phyloP scores from a whole-genome alignment of 2,888 invertebrate species.

The Automeris io region DNA sequence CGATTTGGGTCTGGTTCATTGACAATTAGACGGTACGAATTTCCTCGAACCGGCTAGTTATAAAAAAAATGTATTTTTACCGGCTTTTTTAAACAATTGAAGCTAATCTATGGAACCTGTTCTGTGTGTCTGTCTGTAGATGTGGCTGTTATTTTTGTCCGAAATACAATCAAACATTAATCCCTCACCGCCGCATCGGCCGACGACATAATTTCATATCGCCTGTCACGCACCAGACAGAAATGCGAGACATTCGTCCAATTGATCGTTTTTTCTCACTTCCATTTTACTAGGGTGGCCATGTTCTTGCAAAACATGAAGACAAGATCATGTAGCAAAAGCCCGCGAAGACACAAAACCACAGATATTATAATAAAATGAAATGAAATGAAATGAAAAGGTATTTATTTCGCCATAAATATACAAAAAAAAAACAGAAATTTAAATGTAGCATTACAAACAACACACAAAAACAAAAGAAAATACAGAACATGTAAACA shows the following conservation, averaged over 20 bases:
- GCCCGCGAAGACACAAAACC: too few species aligned
- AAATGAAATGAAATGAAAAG: too few species aligned
- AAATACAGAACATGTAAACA: too few species aligned
- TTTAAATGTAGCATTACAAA: too few species aligned
- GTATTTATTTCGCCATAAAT: too few species aligned
- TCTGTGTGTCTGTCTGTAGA: constrained; percentile 24
- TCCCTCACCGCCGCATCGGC: constrained; percentile 37
- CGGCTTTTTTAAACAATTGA: constrained; percentile 26
- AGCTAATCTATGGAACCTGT: constrained; percentile 38
- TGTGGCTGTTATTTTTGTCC: constrained; percentile 51
- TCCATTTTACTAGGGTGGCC: constrained; percentile 19
- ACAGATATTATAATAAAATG: too few species aligned
- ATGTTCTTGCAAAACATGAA: constrained; percentile 8
- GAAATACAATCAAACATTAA: constrained; percentile 55
- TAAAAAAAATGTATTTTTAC: constrained; percentile 7
- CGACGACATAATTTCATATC: constrained; percentile 49
- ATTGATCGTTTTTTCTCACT: constrained; percentile 41
- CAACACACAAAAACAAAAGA: too few species aligned
- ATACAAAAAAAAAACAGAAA: too few species aligned
- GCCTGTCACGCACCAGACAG: constrained; percentile 62
- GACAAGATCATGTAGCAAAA: constrained; percentile 21
- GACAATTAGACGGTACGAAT: too few species aligned
- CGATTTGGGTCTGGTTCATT: too few species aligned
- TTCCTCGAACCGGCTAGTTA: too few species aligned
- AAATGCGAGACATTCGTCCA: constrained; percentile 69